A percentile compares a stretch with the other conserved stretches of the same genome.
These are phyloP conservation scores for Antheraea mylitta DNA, from an alignment of 1,140 invertebrate genomes.

Conservation along the genomic window DNA sequence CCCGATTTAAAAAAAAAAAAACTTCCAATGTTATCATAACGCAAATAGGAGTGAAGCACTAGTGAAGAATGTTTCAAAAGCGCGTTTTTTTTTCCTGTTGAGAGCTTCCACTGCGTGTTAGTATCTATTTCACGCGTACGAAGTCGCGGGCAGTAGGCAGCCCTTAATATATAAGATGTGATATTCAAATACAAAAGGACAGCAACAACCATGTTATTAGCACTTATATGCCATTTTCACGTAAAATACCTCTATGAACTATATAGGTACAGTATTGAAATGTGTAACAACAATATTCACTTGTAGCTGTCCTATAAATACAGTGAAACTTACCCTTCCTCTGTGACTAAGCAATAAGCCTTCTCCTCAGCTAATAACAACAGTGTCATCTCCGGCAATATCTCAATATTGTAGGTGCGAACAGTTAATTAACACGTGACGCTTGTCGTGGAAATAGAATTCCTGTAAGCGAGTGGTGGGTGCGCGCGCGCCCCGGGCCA, in stretches of 20 bases:
- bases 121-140: no score
- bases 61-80: no score
- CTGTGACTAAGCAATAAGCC: conserved; percentile 59
- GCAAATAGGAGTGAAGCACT: no score
- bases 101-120: no score
- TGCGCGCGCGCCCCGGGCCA: conserved; percentile 47
- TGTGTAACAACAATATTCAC: background rate
- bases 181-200: no score
- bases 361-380: conserved; percentile 74
- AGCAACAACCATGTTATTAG: no score
- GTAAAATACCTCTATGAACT: background rate
- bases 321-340: background rate
- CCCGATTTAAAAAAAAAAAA: no score
- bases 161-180: no score
- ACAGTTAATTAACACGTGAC: conserved; percentile 76
- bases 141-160: no score
- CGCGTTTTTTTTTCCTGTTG: no score
- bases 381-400: conserved; percentile 70
- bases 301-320: background rate
- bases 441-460: conserved; percentile 76
- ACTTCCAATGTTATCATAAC: no score
- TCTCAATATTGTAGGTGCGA: conserved; percentile 77
- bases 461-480: conserved; percentile 62
- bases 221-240: no score
- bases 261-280: background rate